phyloP scores from a whole-genome alignment of 2,113 vertebrate species.

The Isichthys henryi region DNA sequence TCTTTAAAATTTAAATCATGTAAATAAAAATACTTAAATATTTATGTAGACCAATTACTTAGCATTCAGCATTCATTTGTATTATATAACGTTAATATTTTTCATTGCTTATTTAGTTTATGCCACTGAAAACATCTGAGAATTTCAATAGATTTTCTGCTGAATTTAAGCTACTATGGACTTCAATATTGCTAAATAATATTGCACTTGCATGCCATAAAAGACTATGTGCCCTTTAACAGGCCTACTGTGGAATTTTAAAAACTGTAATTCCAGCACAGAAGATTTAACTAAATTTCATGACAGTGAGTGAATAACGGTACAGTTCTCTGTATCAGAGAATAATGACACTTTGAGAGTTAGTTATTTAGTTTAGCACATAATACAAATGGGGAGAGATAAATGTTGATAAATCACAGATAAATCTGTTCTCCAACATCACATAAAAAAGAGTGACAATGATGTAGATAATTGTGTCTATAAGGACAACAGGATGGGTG shows the following conservation, averaged over 20 bases:
- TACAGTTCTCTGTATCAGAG: background rate
- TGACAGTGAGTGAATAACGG: background rate
- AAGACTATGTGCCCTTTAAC: background rate
- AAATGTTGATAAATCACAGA: background rate
- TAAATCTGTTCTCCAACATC: background rate
- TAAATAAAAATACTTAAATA: background rate
- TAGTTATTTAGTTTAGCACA: background rate
- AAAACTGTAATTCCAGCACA: background rate
- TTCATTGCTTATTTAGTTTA: background rate
- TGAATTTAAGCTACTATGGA: background rate
- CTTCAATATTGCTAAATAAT: background rate
- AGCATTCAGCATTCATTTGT: background rate
- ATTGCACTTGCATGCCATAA: background rate
- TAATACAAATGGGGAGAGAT: background rate
- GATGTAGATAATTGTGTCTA: background rate
- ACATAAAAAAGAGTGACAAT: background rate
- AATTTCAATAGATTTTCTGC: background rate
- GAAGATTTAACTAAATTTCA: background rate
- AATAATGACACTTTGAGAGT: background rate
- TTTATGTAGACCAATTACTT: background rate
- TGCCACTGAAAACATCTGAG: background rate
- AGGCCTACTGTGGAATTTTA: background rate
- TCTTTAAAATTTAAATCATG: background rate
- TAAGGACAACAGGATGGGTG: background rate
- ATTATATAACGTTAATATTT: background rate